Base-by-base conservation (phyloP, 2,888 invertebrate species). In the Lysandra coridon region DNA sequence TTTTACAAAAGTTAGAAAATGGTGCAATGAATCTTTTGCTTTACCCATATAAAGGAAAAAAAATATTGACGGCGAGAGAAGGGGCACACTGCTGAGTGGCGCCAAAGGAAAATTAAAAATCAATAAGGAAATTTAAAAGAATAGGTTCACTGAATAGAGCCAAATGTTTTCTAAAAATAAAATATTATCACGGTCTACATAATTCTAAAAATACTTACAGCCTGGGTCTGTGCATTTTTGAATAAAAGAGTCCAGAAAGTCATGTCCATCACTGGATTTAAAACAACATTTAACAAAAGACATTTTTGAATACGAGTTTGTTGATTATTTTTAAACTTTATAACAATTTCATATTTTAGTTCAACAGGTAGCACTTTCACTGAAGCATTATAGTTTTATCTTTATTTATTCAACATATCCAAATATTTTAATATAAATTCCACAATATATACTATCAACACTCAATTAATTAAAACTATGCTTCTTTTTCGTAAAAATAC, bases 221-320 rank as follows among this genome's bases (percentile, higher is more conserved):
- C 97, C 96, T 80, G 97, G 96, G 91, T 97, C 97, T 75, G 97
- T 97, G 89, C 97, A 97, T 93, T 97, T 97, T 91, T 97, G 96
- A 73, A 96, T 95, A 85, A 97, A 96, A 33, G 96, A 95, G 85
- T 97, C 97, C 82, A 97, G 91, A 87, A 97, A 96, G 88, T 97
- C 97, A 23, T 96, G 96, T 62, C 97, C 93, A 86, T 97, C 97
- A 30, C 95, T 95, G 79, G 96, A 95, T 87, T 97, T 97, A 88
- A 97, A 97, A 92, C 97, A 97, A 91, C 97, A 97, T 88, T 96
- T 97, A 82, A 97, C 95, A 82, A 96, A 95, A 84, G 96, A 96
- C 97, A 97, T 96, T 85, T 81, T 79, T 33, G 73, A 4, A 64
- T 81, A 80, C 75, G 23, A 53, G 2, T 76, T 60, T 64, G 75